A percentile compares a stretch with the other conserved stretches of the same genome.
Conservation (phyloP, 2,888 invertebrate species). For the Microplitis deprimator region DNA sequence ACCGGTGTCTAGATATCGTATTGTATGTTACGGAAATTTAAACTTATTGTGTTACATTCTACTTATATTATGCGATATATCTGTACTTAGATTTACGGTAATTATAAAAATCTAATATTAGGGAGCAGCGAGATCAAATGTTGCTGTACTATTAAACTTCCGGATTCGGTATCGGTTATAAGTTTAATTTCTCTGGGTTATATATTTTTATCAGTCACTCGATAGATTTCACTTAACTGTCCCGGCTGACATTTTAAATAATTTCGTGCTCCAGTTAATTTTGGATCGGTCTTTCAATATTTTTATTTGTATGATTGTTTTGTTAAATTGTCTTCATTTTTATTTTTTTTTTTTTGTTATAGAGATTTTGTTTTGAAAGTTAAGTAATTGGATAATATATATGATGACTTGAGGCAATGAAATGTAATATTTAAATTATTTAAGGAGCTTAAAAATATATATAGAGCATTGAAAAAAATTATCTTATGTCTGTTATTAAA, state of each 20-base stretch:
- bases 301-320: background rate
- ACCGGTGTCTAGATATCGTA: background rate
- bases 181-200: background rate
- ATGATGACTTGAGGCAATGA: background rate
- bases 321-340: background rate
- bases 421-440: no score
- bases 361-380: background rate
- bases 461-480: no score
- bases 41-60: background rate
- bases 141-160: background rate
- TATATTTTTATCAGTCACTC: background rate
- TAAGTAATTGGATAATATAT: background rate
- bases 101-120: no score
- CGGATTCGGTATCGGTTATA: conserved; percentile 1
- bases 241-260: background rate
- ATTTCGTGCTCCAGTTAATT: conserved; percentile 2
- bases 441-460: no score
- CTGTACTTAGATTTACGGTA: no score
- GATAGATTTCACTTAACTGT: conserved; percentile 16
- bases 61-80: background rate
- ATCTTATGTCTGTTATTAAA: no score
- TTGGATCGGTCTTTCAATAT: background rate
- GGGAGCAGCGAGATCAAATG: no score
- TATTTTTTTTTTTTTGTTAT: background rate
- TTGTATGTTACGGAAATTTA: background rate